Evolutionary conservation across 2,888 invertebrate genomes (phyloP).

Genomic region (Hyles lineata): DNA sequence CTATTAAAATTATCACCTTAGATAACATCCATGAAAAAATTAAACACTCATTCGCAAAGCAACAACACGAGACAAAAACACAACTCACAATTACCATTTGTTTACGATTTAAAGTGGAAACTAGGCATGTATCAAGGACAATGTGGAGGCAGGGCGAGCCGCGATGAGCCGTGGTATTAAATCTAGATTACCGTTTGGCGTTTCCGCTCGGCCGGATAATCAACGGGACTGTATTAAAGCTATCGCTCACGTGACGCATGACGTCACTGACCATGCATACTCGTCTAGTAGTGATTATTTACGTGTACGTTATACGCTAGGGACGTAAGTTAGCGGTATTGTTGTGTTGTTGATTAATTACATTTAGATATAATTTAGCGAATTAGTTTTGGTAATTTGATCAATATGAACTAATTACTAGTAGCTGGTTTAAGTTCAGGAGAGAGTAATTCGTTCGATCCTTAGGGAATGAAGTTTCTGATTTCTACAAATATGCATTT

Average conservation of each 20-base stretch:
- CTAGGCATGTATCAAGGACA: slow-evolving; percentile 46
- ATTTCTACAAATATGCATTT: too few species aligned
- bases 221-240: slow-evolving; percentile 82
- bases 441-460: too few species aligned
- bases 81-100: slow-evolving; percentile 18
- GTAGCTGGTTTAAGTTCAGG: too few species aligned
- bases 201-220: slow-evolving; percentile 78
- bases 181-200: slow-evolving; percentile 82
- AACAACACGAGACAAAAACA: not conserved
- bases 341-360: not conserved
- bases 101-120: slow-evolving; percentile 16
- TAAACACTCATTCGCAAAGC: not conserved
- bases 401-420: not conserved
- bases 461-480: too few species aligned
- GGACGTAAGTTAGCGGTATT: slow-evolving; percentile 1
- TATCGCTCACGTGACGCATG: slow-evolving; percentile 79
- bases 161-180: slow-evolving; percentile 79
- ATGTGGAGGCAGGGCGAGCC: slow-evolving; percentile 52
- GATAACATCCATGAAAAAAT: too few species aligned
- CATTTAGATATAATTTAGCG: not conserved
- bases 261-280: slow-evolving; percentile 54
- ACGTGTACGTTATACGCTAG: not conserved
- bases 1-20: too few species aligned
- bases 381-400: not conserved
- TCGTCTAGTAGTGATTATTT: not conserved